Conservation (phyloP, 1,140 invertebrate species). For the Eumeta japonica region DNA sequence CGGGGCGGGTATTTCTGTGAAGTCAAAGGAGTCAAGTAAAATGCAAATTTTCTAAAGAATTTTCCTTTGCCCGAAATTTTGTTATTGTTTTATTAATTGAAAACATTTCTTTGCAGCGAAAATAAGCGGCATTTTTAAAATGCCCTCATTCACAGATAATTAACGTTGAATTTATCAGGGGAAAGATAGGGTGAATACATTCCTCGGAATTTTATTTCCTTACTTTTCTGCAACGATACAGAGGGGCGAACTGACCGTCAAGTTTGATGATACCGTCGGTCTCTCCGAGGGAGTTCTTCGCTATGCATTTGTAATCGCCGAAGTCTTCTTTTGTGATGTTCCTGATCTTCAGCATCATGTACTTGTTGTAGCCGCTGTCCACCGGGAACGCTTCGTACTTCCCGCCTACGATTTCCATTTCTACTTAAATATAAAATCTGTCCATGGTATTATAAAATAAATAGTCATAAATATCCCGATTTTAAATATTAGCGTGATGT, state of each 20-base stretch:
- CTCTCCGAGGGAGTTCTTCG: constrained; percentile 61
- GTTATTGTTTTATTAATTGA: too few species aligned
- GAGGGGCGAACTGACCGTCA: too few species aligned
- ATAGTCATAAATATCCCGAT: not conserved
- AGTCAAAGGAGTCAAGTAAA: too few species aligned
- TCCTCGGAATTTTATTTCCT: too few species aligned
- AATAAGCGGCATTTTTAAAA: too few species aligned
- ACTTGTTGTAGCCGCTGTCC: constrained; percentile 59
- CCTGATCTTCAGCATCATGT: constrained; percentile 60
- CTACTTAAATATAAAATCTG: constrained; percentile 56
- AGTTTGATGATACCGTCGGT: constrained; percentile 61
- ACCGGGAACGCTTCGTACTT: constrained; percentile 59
- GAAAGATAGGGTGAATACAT: too few species aligned
- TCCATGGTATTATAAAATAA: constrained; percentile 6
- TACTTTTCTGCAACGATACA: too few species aligned
- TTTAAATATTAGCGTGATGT: not conserved
- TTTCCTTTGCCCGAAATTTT: too few species aligned
- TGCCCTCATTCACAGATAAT: too few species aligned
- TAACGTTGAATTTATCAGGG: too few species aligned
- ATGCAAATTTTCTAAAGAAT: too few species aligned
- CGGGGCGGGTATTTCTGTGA: constrained; percentile 51
- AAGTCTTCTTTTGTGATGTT: constrained; percentile 59
- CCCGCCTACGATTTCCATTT: constrained; percentile 60
- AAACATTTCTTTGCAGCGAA: too few species aligned
- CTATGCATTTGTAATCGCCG: constrained; percentile 62